Conservation (phyloP, 53 echinoderm and acorn worm genomes). For the Antedon mediterranea region DNA sequence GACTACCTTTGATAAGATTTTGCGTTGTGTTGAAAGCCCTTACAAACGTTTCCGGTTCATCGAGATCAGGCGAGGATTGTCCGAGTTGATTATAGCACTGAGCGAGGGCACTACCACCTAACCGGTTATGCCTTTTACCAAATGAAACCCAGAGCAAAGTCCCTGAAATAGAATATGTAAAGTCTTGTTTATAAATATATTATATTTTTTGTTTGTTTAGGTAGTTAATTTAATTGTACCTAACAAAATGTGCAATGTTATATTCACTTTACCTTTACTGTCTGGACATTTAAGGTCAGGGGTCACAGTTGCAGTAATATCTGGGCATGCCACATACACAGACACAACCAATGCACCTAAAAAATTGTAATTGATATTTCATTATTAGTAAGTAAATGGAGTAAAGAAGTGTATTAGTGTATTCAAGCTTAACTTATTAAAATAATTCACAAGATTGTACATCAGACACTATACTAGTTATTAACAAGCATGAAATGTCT, state of each 20-base stretch:
- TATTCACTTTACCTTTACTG: slow-evolving; percentile 43
- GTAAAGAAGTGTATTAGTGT: too few species aligned
- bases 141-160: slow-evolving; percentile 57
- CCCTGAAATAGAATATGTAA: slow-evolving; percentile 22
- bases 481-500: too few species aligned
- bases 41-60: slow-evolving; percentile 35
- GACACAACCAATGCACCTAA: slow-evolving; percentile 83
- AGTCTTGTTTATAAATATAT: too few species aligned
- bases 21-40: slow-evolving; percentile 68
- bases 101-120: slow-evolving; percentile 85
- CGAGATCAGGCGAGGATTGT: slow-evolving; percentile 54
- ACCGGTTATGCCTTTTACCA: slow-evolving; percentile 45
- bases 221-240: background rate
- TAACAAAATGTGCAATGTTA: background rate
- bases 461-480: too few species aligned
- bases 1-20: slow-evolving; percentile 42
- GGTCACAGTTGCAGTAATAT: slow-evolving; percentile 79
- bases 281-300: slow-evolving; percentile 86
- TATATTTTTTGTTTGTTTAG: too few species aligned
- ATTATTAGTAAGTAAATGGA: too few species aligned
- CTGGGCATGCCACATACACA: slow-evolving; percentile 74
- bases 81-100: slow-evolving; percentile 93
- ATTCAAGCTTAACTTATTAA: too few species aligned
- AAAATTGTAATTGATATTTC: too few species aligned
- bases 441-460: too few species aligned